Percentiles rank a stretch among this genome's conserved stretches.
Evolutionary conservation across 2,113 vertebrate genomes (phyloP).

Genomic region (Shinisaurus crocodilurus): DNA sequence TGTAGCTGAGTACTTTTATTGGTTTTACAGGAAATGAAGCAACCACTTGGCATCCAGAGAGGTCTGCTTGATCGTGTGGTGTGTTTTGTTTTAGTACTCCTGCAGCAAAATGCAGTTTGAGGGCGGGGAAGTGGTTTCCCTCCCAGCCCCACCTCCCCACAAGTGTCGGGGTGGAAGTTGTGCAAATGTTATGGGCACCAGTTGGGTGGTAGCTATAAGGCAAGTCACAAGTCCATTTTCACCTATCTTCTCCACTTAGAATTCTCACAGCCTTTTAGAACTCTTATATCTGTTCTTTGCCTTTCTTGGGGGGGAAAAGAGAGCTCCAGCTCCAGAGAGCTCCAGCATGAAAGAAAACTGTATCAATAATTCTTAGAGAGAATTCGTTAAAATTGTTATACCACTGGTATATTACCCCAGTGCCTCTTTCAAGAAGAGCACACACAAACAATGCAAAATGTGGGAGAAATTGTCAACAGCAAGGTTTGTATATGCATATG

Average conservation of each 20-base stretch:
- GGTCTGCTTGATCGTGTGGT: not conserved
- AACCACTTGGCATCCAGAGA: not conserved
- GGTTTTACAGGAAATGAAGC: not conserved
- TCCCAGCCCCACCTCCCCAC: no score
- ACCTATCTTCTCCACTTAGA: not conserved
- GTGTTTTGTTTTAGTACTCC: not conserved
- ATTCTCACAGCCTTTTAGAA: not conserved
- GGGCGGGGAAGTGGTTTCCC: not conserved
- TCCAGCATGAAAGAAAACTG: not conserved
- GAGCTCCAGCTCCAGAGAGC: not conserved
- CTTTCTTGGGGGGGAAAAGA: not conserved
- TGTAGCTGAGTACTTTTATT: not conserved
- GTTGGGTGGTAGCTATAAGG: not conserved
- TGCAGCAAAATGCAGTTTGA: not conserved
- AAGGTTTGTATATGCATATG: no score
- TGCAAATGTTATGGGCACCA: not conserved
- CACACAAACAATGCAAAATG: no score
- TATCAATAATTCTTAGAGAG: no score
- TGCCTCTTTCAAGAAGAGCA: no score
- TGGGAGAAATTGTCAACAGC: no score
- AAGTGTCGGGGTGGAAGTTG: not conserved
- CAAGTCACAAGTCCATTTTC: not conserved
- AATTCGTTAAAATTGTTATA: no score
- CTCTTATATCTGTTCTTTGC: not conserved
- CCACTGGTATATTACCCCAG: no score